phyloP scores from a whole-genome alignment of 2,888 invertebrate species.

The Athrips mouffetella region DNA sequence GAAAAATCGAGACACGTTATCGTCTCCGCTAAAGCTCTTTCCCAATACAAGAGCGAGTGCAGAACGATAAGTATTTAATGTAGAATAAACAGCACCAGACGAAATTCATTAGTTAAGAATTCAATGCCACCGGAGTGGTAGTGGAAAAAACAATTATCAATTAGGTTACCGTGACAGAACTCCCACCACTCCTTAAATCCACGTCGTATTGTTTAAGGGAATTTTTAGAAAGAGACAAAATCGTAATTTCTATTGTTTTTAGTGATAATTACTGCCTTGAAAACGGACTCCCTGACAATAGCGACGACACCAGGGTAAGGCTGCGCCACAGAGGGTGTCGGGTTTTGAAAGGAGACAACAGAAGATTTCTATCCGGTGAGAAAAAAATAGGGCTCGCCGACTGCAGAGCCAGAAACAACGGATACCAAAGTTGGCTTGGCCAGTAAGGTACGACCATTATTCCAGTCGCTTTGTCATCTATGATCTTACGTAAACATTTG shows the following conservation, averaged over 20 bases:
- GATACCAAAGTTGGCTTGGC: neutral
- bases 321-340: neutral
- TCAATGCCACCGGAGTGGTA: neutral
- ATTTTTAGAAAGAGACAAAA: neutral
- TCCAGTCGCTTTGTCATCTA: slow-evolving; percentile 7
- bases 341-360: neutral
- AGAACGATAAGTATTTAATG: neutral
- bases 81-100: neutral
- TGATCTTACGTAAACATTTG: slow-evolving; percentile 11
- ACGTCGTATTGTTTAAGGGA: neutral
- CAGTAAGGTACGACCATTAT: slow-evolving; percentile 12
- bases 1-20: neutral
- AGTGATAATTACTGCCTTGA: neutral
- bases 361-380: neutral
- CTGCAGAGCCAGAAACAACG: neutral
- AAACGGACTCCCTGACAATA: neutral
- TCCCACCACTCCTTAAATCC: neutral
- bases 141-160: neutral
- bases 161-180: no score
- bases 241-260: neutral
- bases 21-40: neutral
- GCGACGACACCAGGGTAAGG: slow-evolving; percentile 1
- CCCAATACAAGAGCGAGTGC: neutral
- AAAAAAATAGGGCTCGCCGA: neutral
- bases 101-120: neutral